A percentile compares a stretch with the other conserved stretches of the same genome.
Conservation (phyloP, 2,797 vertebrate species). For the Danio tinwini region DNA sequence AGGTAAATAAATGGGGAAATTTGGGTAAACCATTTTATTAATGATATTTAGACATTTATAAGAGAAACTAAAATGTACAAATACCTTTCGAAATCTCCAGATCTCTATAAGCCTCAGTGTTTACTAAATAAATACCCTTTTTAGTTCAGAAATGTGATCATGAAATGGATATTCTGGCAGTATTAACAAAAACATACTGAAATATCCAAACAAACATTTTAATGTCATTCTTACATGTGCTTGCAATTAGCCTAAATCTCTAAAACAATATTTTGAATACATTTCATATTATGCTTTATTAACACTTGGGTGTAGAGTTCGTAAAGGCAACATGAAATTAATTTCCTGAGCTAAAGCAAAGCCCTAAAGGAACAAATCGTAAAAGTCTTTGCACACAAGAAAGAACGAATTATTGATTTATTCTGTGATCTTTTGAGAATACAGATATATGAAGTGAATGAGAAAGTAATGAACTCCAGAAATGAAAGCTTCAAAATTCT, state of each 20-base stretch:
- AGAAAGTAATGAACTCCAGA: neutral
- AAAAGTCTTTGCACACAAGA: neutral
- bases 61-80: neutral
- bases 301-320: neutral
- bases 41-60: neutral
- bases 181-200: neutral
- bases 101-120: neutral
- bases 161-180: neutral
- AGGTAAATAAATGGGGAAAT: no score
- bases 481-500: neutral
- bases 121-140: neutral
- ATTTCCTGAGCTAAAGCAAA: slow-evolving; percentile 24
- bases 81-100: neutral
- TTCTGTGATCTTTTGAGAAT: neutral
- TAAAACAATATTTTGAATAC: neutral
- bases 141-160: neutral
- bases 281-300: neutral
- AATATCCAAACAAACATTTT: neutral
- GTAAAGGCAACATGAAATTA: neutral
- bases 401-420: neutral
- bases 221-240: neutral
- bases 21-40: no score
- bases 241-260: neutral
- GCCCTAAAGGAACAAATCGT: neutral
- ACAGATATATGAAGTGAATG: neutral